phyloP scores from a whole-genome alignment of 2,113 vertebrate genomes.

The Scartelaos histophorus region DNA sequence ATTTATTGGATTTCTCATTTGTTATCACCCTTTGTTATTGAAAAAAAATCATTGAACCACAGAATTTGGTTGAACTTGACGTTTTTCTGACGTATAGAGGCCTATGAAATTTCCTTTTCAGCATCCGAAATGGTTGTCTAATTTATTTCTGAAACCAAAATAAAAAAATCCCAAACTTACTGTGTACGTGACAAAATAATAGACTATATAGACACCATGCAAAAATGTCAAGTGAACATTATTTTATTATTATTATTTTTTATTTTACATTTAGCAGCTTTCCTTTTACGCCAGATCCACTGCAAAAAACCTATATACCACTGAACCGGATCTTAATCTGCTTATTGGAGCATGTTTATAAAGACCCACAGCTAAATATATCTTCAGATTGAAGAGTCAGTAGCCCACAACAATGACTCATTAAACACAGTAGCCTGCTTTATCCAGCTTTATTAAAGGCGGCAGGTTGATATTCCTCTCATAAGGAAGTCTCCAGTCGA shows the following conservation, averaged over 20 bases:
- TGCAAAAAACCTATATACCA: constrained; percentile 3
- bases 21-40: not conserved
- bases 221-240: no score
- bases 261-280: not conserved
- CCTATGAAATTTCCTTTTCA: no score
- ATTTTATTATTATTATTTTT: no score
- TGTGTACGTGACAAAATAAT: no score
- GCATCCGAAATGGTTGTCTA: no score
- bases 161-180: no score
- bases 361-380: constrained; percentile 49
- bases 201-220: no score
- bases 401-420: constrained; percentile 35
- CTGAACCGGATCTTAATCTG: constrained; percentile 37
- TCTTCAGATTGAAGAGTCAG: constrained; percentile 42
- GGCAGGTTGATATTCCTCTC: constrained; percentile 41
- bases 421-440: constrained; percentile 29
- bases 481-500: constrained; percentile 25
- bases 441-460: constrained; percentile 17
- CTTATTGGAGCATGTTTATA: constrained; percentile 58
- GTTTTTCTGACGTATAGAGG: no score
- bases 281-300: not conserved
- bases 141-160: no score
- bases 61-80: not conserved
- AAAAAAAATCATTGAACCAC: not conserved
- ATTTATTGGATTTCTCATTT: not conserved